Conservation (phyloP, 2,113 vertebrate species). For the Gopherus evgoodei region DNA sequence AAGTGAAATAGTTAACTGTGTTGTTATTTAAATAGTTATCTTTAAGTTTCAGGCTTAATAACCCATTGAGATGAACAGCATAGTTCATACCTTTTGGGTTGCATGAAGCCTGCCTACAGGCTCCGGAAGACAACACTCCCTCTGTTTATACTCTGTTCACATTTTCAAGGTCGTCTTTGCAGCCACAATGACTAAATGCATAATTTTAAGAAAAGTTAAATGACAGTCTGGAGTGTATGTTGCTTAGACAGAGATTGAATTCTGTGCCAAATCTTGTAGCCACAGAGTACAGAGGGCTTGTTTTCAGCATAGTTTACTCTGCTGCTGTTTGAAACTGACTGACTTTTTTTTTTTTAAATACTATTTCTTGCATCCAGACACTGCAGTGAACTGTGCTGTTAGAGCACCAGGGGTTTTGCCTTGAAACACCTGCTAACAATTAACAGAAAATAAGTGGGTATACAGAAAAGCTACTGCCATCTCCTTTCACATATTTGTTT, state of each 20-base stretch:
- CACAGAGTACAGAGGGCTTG: not conserved
- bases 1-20: too few species aligned
- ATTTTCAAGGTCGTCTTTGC: not conserved
- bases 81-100: conserved; percentile 6
- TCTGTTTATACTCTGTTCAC: not conserved
- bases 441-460: not conserved
- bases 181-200: not conserved
- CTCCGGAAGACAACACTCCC: not conserved
- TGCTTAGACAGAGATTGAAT: not conserved
- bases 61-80: not conserved
- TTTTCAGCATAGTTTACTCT: not conserved
- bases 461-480: not conserved
- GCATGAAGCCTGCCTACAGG: not conserved
- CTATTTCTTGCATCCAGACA: not conserved
- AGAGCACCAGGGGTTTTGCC: not conserved
- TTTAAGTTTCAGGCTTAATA: too few species aligned
- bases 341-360: not conserved
- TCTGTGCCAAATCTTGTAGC: not conserved
- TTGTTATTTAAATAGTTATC: too few species aligned
- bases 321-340: not conserved
- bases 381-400: not conserved
- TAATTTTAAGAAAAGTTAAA: not conserved
- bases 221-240: not conserved
- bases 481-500: not conserved
- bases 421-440: not conserved